A percentile compares a stretch with the other conserved stretches of the same genome.
phyloP scores from a whole-genome alignment of 2,888 invertebrate genomes.

The Hydroisotoma schaefferi region DNA sequence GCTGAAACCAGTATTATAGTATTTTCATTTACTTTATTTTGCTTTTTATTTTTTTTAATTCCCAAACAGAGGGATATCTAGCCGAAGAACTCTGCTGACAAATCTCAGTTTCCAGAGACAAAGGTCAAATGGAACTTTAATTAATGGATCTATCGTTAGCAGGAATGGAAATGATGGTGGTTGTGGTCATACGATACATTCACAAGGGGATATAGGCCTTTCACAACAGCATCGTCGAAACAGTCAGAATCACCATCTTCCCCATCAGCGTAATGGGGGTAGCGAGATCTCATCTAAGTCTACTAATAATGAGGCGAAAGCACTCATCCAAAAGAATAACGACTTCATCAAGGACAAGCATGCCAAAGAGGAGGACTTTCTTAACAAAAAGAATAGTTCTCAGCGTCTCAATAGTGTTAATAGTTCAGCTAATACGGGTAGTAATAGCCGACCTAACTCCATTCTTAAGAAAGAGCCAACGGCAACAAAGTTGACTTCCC shows the following conservation, averaged over 20 bases:
- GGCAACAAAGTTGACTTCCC: neutral
- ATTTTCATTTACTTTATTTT: conserved; percentile 8
- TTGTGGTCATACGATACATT: neutral
- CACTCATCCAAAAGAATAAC: neutral
- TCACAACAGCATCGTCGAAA: neutral
- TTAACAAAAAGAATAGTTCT: conserved; percentile 6
- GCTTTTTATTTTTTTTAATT: conserved; percentile 22
- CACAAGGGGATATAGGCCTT: neutral
- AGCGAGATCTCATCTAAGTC: conserved; percentile 19
- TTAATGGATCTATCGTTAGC: conserved; percentile 36
- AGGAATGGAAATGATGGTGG: conserved; percentile 23
- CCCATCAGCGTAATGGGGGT: conserved; percentile 20
- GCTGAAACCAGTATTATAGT: too few relatives aligned
- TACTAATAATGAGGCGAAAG: conserved; percentile 8
- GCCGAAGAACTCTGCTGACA: conserved; percentile 44
- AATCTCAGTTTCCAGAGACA: conserved; percentile 43
- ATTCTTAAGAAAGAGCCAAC: neutral
- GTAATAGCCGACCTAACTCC: neutral
- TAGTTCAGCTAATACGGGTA: neutral
- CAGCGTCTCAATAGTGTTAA: neutral
- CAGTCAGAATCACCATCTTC: neutral
- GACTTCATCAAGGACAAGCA: conserved; percentile 9
- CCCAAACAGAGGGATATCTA: conserved; percentile 42
- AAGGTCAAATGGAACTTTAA: conserved; percentile 33
- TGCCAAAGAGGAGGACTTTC: conserved; percentile 11